Evolutionary conservation across 2,888 invertebrate species (phyloP), one percentile per base, ranked within the genome.

Genomic region (Andrena dorsata): DNA sequence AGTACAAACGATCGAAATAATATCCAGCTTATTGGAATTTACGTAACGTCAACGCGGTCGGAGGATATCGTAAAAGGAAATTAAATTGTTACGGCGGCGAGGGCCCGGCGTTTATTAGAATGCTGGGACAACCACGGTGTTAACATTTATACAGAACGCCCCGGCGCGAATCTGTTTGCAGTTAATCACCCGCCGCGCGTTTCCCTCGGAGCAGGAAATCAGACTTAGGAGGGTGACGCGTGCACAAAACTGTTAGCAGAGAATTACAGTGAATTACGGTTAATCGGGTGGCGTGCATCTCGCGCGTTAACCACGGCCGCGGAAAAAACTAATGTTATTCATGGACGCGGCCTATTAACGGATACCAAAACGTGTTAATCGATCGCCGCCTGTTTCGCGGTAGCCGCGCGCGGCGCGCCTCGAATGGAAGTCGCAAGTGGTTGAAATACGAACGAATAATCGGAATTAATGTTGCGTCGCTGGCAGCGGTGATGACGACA

Each of bases 211-310:
- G 32, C 32, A 41, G 77, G 51, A 78, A 68, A 61, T 68, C 61
- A 30, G 23, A 10, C 30, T 41, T 16, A 20, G 20, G 8, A 10
- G 68, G 32, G 51, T 61, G 76, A 76, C 32, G 53, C 68, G 20
- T 63, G 53, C 41, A n/a, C 53, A 28, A 69, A 56, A 35, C 63
- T 69, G 79, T 76, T 79, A 16, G 28, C 53, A 63, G 76, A 68
- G 47, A 78, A 78, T 76, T 76, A 63, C 76, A 76, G 26, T 64
- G 76, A 79, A 69, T 79, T 75, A 75, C 63, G 35, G 26, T 66
- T 76, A 79, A 76, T 76, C 78, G 41, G 26, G 32, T 69, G 16
- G 78, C 78, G 76, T 79, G 78, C 20, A 79, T 76, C 56, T 76
- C 10, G 49, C 64, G 58, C 58, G 51, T 76, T 60, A 41, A 58